phyloP scores from a whole-genome alignment of 64 coral and sea anemone species.

The Pachyseris speciosa region DNA sequence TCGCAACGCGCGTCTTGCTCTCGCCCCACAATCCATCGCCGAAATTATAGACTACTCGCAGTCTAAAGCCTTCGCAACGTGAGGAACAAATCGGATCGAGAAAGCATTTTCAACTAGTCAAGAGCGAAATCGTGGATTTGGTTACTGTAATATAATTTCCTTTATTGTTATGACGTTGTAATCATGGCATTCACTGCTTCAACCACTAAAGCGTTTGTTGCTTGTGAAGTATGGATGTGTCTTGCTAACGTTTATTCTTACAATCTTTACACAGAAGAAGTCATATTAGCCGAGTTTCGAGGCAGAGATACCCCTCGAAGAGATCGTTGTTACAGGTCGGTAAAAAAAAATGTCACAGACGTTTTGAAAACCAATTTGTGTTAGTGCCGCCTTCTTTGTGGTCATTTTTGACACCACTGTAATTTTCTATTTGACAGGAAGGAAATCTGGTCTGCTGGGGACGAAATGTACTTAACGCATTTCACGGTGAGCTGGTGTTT shows the following conservation, averaged over 20 bases:
- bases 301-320: slow-evolving; percentile 14
- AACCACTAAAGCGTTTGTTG: neutral
- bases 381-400: neutral
- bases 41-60: no score
- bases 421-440: slow-evolving; percentile 63
- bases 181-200: no score
- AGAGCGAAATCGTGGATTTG: no score
- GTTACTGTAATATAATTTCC: no score
- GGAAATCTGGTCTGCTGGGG: slow-evolving; percentile 80
- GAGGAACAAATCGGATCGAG: no score
- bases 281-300: slow-evolving; percentile 37
- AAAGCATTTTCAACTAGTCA: no score
- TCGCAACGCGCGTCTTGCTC: no score
- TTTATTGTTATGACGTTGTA: no score
- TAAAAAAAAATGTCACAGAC: neutral
- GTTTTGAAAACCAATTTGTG: neutral
- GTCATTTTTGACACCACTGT: neutral
- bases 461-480: slow-evolving; percentile 68
- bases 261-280: neutral
- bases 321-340: slow-evolving; percentile 43
- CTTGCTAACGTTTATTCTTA: neutral
- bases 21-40: no score
- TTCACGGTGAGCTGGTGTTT: slow-evolving; percentile 68
- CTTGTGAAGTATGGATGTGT: neutral
- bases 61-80: no score